Evolutionary conservation across 2,888 invertebrate genomes (phyloP), one percentile per base, ranked within the genome.

Genomic region (Hirtodrosophila alboralis): DNA sequence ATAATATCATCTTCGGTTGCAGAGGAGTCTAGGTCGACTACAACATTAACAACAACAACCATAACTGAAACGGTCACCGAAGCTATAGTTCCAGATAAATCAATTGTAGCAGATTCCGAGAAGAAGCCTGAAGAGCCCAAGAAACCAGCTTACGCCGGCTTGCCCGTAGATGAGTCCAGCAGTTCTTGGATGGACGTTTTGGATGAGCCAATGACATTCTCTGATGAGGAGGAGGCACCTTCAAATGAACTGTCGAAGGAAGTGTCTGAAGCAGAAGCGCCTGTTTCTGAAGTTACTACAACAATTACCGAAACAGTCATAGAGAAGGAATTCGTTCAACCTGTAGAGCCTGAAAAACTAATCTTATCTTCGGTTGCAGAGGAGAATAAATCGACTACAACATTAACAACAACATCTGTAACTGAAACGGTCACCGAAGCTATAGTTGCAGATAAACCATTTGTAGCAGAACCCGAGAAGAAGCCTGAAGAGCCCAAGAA

Each of bases 141-240:
- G 74, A 75, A 72, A 51, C 54, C 75, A 7, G 74, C 62, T 0
- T 87, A 87, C 53, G 86, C 77, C 18, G 89, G 86, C 4, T 61
- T 88, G 38, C 87, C 89, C 1, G 73, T 87, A 26, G 88, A 64
- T 30, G 62, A 62, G 10, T 51, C 62, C 0, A 62, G n/a, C n/a
- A n/a, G n/a, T n/a, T n/a, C n/a, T n/a, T n/a, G n/a, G n/a, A n/a
- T n/a, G n/a, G n/a, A n/a, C n/a, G 27, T 86, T 4, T 7, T 87
- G 14, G 90, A 90, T 53, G 88, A 90, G 47, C 87, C 88, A n/a
- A 84, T 89, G 49, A 69, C 64, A 13, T 79, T 90, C 36, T 86
- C 89, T 2, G 88, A 87, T 40, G 88, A 89, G 23, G 88, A 88
- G 18, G 18, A 21, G 3, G 18, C 3, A 21, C 18, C 5, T 21